Base-by-base conservation (phyloP, 2,797 vertebrate genomes). In the Sardinella longiceps region DNA sequence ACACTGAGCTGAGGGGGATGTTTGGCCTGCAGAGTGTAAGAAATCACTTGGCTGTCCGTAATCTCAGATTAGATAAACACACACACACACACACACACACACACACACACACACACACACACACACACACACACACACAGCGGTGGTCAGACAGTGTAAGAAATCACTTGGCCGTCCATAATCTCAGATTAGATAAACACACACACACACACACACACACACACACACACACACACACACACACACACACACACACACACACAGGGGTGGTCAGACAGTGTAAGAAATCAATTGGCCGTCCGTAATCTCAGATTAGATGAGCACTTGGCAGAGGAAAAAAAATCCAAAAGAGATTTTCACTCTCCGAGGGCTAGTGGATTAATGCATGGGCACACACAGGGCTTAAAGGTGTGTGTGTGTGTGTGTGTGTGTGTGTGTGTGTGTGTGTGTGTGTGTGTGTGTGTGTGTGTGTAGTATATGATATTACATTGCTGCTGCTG, bases 221-320 rank as follows among this genome's bases (percentile, higher is more conserved):
- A 84, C 90, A 90, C 43, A 84, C 88, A 80, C 80, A 84, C 37
- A 82, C 58, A 86, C 82, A 80, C 33, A 85, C 56, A 74, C 39
- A 30, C 58, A 83, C 82, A 50, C 56, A 37, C 83, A 80, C 83
- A 53, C 28, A 37, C 48, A 28, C 60, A 63, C n/a, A 63, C n/a
- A 25, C 58, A 5, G 58, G 12, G 60, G 28, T 66, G 33, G 66
- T 15, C 14, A 74, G 30, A 39, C 30, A 37, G 66, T 30, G 66
- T 74, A 30, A 74, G 66, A 37, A 33, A 37, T 30, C 66, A 39
- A 30, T 74, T 33, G 66, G 66, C 33, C 15, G 1, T 15, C 12
- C 66, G 39, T 74, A 74, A 74, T 74, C 66, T 37, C 14, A 74
- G 66, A 74, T 70, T 70, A 33, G 28, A 70, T 74, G 30, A 74